Conservation (phyloP, 2,113 vertebrate species). For the Dicerorhinus sumatrensis region DNA sequence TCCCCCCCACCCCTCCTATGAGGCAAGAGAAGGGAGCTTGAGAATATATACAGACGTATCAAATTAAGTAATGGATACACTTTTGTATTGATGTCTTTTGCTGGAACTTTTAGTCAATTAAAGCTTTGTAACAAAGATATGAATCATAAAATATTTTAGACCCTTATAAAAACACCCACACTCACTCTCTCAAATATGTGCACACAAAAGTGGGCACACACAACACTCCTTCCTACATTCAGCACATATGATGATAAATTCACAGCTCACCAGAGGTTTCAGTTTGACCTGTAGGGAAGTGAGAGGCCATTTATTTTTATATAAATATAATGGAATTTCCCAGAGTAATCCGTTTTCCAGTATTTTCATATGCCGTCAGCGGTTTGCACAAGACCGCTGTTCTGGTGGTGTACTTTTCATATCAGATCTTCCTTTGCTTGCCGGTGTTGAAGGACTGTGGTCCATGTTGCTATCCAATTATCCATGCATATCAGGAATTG, state of each 20-base stretch:
- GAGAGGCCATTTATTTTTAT: not conserved
- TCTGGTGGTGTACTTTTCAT: not conserved
- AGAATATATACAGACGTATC: not conserved
- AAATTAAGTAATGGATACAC: not conserved
- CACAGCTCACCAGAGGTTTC: not conserved
- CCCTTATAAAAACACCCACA: not conserved
- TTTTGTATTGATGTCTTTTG: not conserved
- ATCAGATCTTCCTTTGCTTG: fast-evolving
- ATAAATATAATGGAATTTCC: not conserved
- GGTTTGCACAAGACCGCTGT: not conserved
- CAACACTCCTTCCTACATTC: fast-evolving
- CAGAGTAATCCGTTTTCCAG: not conserved
- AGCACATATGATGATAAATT: not conserved
- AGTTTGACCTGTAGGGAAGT: not conserved
- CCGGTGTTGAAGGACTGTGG: not conserved
- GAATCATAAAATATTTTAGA: not conserved
- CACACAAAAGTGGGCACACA: fast-evolving
- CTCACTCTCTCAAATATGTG: not conserved
- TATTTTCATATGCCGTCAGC: too few species aligned
- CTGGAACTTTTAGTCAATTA: not conserved
- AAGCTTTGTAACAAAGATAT: not conserved
- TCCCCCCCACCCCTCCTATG: too few species aligned
- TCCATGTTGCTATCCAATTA: fast-evolving
- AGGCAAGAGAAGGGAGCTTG: not conserved
- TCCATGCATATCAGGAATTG: fast-evolving